Conservation (phyloP, 2,797 vertebrate genomes). For the Gastrophryne carolinensis region DNA sequence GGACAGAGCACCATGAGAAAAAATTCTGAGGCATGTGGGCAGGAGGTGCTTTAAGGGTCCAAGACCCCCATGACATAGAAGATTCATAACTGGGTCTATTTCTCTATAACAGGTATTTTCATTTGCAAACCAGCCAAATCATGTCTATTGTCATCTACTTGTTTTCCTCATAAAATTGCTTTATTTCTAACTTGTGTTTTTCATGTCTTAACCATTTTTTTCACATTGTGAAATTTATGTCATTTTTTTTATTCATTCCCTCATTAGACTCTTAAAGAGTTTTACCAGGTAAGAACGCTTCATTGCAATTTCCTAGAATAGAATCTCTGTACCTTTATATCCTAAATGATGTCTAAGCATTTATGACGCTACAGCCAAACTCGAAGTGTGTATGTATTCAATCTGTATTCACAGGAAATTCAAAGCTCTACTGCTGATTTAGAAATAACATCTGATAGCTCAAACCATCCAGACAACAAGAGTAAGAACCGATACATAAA, state of each 20-base stretch:
- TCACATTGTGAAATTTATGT: slow-evolving; percentile 85
- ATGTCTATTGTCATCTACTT: neutral
- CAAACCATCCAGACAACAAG: slow-evolving; percentile 91
- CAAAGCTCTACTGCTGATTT: slow-evolving; percentile 88
- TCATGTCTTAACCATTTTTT: slow-evolving; percentile 71
- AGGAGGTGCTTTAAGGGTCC: too few relatives aligned
- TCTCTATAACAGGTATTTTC: too few relatives aligned
- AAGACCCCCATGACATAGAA: too few relatives aligned
- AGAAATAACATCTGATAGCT: slow-evolving; percentile 84
- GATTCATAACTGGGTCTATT: too few relatives aligned
- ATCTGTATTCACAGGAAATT: slow-evolving; percentile 76
- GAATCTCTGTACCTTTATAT: slow-evolving; percentile 62
- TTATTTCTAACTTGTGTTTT: slow-evolving; percentile 49
- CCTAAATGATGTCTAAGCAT: neutral
- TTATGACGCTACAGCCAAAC: too few relatives aligned
- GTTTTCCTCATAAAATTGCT: neutral
- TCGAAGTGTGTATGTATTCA: neutral
- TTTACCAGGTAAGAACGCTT: slow-evolving; percentile 93
- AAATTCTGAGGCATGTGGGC: too few relatives aligned
- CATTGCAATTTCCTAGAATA: slow-evolving; percentile 71
- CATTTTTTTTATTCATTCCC: slow-evolving; percentile 90
- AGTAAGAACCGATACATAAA: slow-evolving; percentile 93
- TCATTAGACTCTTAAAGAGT: slow-evolving; percentile 97
- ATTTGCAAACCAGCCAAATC: neutral
- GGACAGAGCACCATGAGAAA: too few relatives aligned